These are phyloP conservation scores for Huso huso DNA, from an alignment of 2,797 vertebrate genomes.

Conservation along the genomic window DNA sequence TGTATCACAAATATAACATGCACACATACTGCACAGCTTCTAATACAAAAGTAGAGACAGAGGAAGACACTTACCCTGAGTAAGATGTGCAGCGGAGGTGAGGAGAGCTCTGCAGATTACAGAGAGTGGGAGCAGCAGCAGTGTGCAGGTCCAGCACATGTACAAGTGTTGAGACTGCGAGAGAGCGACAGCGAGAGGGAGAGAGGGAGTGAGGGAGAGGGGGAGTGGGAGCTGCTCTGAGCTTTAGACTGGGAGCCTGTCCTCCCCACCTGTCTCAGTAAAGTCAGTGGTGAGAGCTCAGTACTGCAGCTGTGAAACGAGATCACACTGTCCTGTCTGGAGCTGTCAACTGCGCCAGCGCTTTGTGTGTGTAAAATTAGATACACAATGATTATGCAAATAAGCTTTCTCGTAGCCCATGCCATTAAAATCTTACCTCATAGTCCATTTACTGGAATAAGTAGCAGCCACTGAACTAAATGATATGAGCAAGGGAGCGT, in stretches of 20 bases:
- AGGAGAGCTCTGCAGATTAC: too few species aligned
- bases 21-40: too few species aligned
- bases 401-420: slow-evolving; percentile 32
- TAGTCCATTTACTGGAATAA: slow-evolving; percentile 20
- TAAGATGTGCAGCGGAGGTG: too few species aligned
- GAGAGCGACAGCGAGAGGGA: slow-evolving; percentile 11
- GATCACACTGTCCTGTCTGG: neutral
- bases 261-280: too few species aligned
- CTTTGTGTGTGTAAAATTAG: slow-evolving; percentile 19
- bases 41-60: too few species aligned
- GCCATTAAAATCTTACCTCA: slow-evolving; percentile 25
- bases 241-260: too few species aligned
- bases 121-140: neutral
- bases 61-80: too few species aligned
- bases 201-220: slow-evolving; percentile 16
- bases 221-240: slow-evolving; percentile 9
- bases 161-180: slow-evolving; percentile 6
- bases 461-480: neutral
- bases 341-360: neutral
- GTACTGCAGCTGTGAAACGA: too few species aligned
- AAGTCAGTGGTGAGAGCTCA: too few species aligned
- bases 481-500: neutral
- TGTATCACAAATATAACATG: too few species aligned
- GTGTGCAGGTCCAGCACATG: neutral
- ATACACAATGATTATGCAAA: slow-evolving; percentile 31